phyloP scores from a whole-genome alignment of 2,888 invertebrate species.

The Lasioglossum morio region DNA sequence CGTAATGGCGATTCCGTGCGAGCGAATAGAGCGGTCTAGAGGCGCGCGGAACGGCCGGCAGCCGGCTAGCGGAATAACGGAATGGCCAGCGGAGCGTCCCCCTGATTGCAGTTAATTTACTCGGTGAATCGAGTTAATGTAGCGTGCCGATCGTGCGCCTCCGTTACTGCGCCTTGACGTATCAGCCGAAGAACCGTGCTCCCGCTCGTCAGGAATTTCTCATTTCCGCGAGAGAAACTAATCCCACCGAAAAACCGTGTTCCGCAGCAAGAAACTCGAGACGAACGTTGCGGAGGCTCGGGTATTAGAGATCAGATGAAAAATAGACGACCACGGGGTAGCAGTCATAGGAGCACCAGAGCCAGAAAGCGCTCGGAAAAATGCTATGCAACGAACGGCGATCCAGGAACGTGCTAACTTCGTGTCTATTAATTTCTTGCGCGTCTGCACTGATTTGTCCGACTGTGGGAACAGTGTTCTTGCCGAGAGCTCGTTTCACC shows the following conservation, averaged over 20 bases:
- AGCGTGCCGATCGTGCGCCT: conserved; percentile 78
- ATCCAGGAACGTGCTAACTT: background rate
- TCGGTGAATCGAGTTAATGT: conserved; percentile 84
- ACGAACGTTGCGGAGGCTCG: conserved; percentile 25
- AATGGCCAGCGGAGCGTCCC: conserved; percentile 78
- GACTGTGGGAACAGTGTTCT: background rate
- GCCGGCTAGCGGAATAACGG: conserved; percentile 76
- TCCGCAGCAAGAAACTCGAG: conserved; percentile 45
- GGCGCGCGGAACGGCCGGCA: conserved; percentile 59
- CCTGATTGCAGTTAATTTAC: conserved; percentile 84
- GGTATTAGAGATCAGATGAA: background rate
- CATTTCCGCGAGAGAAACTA: conserved; percentile 56
- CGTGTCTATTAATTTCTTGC: conserved; percentile 14
- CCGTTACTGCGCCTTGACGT: conserved; percentile 67
- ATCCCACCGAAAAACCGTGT: conserved; percentile 47
- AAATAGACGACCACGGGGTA: background rate
- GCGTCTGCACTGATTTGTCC: background rate
- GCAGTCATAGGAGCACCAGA: background rate
- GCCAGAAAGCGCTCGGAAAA: background rate
- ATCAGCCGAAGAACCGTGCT: conserved; percentile 57
- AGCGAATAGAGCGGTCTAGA: conserved; percentile 68
- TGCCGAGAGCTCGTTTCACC: background rate
- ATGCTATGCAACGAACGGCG: background rate
- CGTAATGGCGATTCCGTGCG: conserved; percentile 69
- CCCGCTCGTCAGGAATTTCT: conserved; percentile 58